Conservation (phyloP, 2,113 vertebrate species). For the Petrocephalus zakoni region DNA sequence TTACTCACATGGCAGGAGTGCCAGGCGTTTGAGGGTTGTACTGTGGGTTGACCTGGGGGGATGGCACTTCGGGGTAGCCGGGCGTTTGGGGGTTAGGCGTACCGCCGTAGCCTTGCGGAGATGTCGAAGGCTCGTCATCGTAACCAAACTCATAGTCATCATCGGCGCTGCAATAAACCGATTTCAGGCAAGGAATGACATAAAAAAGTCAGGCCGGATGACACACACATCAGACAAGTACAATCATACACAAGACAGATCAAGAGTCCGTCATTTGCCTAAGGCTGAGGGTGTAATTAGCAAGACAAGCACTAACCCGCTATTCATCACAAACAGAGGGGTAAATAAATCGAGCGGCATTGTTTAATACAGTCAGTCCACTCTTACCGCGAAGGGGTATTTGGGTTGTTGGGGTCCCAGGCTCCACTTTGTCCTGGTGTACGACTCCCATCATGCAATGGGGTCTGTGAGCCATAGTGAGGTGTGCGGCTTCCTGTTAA, state of each 20-base stretch:
- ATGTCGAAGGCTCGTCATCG: conserved; percentile 85
- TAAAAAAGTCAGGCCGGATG: background rate
- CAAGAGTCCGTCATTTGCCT: background rate
- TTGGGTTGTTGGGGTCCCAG: conserved; percentile 91
- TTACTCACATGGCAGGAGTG: conserved; percentile 85
- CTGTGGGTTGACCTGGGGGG: conserved; percentile 87
- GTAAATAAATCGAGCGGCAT: background rate
- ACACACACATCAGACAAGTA: background rate
- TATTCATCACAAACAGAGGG: background rate
- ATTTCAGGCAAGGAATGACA: background rate
- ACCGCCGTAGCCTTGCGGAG: conserved; percentile 84
- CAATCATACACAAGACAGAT: background rate
- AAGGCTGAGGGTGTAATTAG: background rate
- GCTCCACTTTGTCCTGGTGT: conserved; percentile 90
- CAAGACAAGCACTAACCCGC: background rate
- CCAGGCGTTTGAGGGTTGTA: conserved; percentile 92
- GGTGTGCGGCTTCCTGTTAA: conserved; percentile 79
- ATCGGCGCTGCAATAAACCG: conserved; percentile 62
- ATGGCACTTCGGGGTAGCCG: conserved; percentile 86
- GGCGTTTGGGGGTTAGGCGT: conserved; percentile 92
- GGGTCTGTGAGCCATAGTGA: conserved; percentile 87
- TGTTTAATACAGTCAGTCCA: background rate
- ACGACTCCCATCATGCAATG: conserved; percentile 84
- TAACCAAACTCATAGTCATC: conserved; percentile 88
- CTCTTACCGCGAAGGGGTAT: conserved; percentile 80